Base-by-base conservation (phyloP, 2,888 invertebrate genomes). In the Poecilobothrus nobilitatus region DNA sequence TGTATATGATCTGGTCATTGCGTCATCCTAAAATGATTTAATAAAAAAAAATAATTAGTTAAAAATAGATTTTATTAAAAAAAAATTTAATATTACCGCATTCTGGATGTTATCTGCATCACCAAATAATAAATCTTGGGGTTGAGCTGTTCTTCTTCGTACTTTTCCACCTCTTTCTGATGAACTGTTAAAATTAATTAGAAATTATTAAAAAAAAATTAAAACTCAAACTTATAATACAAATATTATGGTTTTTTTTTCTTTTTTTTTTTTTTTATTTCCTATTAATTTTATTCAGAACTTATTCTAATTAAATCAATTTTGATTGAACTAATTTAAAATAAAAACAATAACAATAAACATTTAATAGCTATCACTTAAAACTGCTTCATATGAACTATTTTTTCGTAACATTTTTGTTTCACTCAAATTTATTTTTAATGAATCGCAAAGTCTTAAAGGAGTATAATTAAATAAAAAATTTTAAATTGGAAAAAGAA, bases 41-140 rank as follows among this genome's bases (percentile, higher is more conserved):
- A 69, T 53, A 41, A 21, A 66, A 62, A 27, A 27, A 27, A 5
- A 53, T n/a, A n/a, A n/a, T 62, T 64, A 2, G 6, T 27, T 33
- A 65, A 33, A 65, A 2, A 67, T 61, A 20, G 20, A 20, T 53
- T 21, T n/a, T 63, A 21, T 22, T 22, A 69, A 27, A 10, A 34
- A 44, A 20, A 66, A 44, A 68, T 20, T 63, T 21, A 67, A 53
- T 72, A 71, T 73, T 71, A 77, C 77, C 73, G 73, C 71, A 70
- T 74, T 71, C 62, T 73, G 76, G 74, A 78, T 79, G 21, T 71
- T 70, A 67, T 75, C 73, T 7, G 76, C 76, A 62, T 81, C 79
- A 53, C 87, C 87, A 76, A 87, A 91, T 62, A 91, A 81, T 72
- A 92, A 81, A 77, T 92, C 91, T 73, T 89, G 87, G 0, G 89